phyloP scores from a whole-genome alignment of 2,797 vertebrate species.

The Enteromius afrohamiltoni region DNA sequence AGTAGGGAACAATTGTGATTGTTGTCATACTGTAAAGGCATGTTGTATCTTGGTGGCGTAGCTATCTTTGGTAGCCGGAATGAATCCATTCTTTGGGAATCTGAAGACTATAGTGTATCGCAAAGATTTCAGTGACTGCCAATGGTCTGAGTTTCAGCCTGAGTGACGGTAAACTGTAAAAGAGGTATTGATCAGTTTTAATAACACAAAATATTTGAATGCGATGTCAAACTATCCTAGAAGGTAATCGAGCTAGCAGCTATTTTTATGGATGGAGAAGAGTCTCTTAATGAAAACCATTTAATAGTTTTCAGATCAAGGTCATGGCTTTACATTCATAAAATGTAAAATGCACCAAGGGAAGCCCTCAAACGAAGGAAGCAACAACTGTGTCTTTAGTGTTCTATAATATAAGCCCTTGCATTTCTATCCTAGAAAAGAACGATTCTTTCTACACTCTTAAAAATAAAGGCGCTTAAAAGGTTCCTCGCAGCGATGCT shows the following conservation, averaged over 20 bases:
- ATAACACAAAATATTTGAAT: slow-evolving; percentile 15
- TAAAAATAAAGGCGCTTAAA: not conserved
- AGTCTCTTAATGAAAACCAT: not conserved
- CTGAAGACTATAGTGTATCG: not conserved
- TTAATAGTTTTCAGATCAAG: slow-evolving; percentile 1
- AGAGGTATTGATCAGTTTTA: slow-evolving; percentile 11
- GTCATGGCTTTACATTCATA: slow-evolving; percentile 11
- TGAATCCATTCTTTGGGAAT: slow-evolving; percentile 49
- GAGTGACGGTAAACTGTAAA: not conserved
- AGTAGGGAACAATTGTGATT: not conserved
- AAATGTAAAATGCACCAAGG: not conserved
- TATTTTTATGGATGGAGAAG: not conserved
- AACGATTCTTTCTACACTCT: not conserved
- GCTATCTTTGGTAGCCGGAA: slow-evolving; percentile 77
- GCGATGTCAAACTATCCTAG: not conserved
- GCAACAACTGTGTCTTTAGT: not conserved
- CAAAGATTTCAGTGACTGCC: not conserved
- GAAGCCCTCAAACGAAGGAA: not conserved
- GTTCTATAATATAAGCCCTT: slow-evolving; percentile 34
- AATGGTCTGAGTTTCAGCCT: not conserved
- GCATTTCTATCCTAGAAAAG: slow-evolving; percentile 2
- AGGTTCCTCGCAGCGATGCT: not conserved
- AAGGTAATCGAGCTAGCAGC: slow-evolving; percentile 6
- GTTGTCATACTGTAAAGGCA: not conserved
- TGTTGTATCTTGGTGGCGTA: slow-evolving; percentile 52